These are phyloP conservation scores for Setophaga petechia DNA, from an alignment of 2,113 vertebrate species.

Conservation along the genomic window DNA sequence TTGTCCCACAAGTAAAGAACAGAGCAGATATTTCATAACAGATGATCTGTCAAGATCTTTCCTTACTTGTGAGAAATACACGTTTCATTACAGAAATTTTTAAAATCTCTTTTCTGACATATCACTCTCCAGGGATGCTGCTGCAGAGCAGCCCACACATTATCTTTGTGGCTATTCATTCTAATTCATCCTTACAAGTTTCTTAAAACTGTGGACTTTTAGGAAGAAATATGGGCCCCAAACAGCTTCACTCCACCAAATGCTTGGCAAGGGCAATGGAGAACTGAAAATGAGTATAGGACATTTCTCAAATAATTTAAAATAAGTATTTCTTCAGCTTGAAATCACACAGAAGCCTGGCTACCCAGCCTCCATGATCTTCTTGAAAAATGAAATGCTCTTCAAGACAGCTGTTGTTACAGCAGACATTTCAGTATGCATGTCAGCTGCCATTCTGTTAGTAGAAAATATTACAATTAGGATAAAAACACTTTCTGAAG, in stretches of 20 bases:
- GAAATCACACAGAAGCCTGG: not conserved
- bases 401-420: not conserved
- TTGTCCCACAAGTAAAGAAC: not conserved
- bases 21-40: not conserved
- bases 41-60: slow-evolving; percentile 1
- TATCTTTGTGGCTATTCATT: not conserved
- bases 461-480: not conserved
- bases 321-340: not conserved
- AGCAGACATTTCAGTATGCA: not conserved
- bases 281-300: not conserved
- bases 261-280: not conserved
- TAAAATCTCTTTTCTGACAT: not conserved
- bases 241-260: not conserved
- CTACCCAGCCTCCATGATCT: not conserved
- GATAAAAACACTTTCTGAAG: not conserved
- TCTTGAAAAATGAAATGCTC: not conserved
- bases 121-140: not conserved
- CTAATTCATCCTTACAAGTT: not conserved
- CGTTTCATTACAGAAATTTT: not conserved
- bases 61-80: not conserved
- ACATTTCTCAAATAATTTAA: not conserved
- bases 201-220: not conserved
- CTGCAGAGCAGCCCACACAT: not conserved
- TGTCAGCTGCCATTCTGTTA: not conserved
- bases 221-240: not conserved